Evolutionary conservation across 2,888 invertebrate genomes (phyloP).

Genomic region (Andrena bucephala): DNA sequence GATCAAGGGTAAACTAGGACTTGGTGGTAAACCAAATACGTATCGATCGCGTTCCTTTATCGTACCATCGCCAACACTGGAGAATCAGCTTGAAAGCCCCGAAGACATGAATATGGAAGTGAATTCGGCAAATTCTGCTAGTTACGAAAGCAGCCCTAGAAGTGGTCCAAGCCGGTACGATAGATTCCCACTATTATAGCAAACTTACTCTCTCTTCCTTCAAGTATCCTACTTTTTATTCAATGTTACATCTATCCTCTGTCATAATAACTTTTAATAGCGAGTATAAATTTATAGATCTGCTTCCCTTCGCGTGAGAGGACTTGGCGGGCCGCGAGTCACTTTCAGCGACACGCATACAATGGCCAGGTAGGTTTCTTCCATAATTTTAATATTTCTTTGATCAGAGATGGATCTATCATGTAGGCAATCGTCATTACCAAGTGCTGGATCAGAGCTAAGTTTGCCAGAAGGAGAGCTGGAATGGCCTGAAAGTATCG

Average conservation of each 20-base stretch:
- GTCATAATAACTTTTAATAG: background rate
- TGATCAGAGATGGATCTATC: background rate
- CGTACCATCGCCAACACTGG: slow-evolving; percentile 89
- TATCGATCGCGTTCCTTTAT: slow-evolving; percentile 92
- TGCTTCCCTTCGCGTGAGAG: slow-evolving; percentile 88
- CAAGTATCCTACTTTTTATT: background rate
- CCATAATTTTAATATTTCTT: slow-evolving; percentile 6
- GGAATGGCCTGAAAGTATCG: slow-evolving; percentile 88
- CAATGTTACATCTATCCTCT: no score
- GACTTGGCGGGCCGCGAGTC: slow-evolving; percentile 86
- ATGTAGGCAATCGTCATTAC: slow-evolving; percentile 90
- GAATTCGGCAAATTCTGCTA: slow-evolving; percentile 86
- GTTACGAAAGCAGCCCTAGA: slow-evolving; percentile 91
- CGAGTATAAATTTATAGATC: slow-evolving; percentile 84
- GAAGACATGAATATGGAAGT: slow-evolving; percentile 81
- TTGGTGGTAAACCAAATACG: slow-evolving; percentile 87
- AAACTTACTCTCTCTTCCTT: background rate
- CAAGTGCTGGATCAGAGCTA: slow-evolving; percentile 90
- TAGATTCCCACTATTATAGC: slow-evolving; percentile 10
- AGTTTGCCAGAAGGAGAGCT: slow-evolving; percentile 87
- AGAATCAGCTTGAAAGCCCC: slow-evolving; percentile 86
- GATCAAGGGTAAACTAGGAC: slow-evolving; percentile 92
- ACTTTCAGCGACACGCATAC: slow-evolving; percentile 88
- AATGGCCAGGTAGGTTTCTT: slow-evolving; percentile 85
- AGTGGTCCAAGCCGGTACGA: slow-evolving; percentile 87